phyloP scores from a whole-genome alignment of 2,797 vertebrate genomes.

The Coendou prehensilis region DNA sequence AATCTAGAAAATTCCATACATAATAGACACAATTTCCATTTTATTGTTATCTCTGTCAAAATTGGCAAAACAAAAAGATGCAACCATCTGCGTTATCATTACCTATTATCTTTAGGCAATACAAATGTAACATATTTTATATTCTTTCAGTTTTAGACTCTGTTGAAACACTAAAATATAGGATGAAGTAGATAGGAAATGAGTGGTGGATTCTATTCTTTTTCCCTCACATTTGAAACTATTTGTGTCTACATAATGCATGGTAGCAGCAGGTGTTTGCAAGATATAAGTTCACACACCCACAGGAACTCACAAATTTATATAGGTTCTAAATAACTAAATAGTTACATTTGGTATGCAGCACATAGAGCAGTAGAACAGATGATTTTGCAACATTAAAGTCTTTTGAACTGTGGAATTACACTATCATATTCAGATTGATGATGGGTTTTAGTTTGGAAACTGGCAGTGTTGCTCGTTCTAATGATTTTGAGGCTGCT shows the following conservation, averaged over 20 bases:
- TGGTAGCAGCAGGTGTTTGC: constrained; percentile 67
- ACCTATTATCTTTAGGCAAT: neutral
- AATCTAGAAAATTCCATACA: neutral
- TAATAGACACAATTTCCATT: neutral
- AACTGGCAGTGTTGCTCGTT: neutral
- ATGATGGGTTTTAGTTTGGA: neutral
- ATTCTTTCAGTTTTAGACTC: neutral
- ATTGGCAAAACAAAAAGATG: neutral
- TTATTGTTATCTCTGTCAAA: neutral
- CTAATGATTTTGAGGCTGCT: neutral
- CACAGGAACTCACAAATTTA: neutral
- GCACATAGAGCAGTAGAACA: constrained; percentile 9
- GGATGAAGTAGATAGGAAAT: neutral
- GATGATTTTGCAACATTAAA: constrained; percentile 42
- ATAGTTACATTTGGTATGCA: constrained; percentile 42
- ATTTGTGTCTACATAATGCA: constrained; percentile 46
- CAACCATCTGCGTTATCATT: neutral
- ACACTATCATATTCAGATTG: neutral
- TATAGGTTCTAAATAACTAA: constrained; percentile 71
- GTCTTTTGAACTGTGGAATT: neutral
- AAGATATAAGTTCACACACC: constrained; percentile 50
- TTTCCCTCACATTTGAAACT: neutral
- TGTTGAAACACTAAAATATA: neutral
- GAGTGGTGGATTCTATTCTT: neutral
- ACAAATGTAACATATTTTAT: neutral